Evolutionary conservation across 23 tunicate species (phyloP), one percentile per base, ranked within the genome.

Genomic region (Halocynthia roretzi): DNA sequence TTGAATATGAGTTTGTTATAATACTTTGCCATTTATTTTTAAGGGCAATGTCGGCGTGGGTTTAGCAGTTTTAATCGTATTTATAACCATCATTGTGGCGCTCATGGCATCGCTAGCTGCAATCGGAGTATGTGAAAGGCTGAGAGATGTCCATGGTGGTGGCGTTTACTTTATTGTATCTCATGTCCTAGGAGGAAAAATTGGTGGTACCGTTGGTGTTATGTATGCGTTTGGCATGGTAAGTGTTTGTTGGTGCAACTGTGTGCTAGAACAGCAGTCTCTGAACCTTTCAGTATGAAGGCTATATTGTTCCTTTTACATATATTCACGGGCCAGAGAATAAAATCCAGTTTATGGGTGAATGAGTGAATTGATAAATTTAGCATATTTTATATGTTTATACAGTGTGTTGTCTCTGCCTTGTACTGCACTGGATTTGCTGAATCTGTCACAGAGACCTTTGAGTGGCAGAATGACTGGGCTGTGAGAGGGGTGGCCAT

Each of bases 151-250:
- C 83, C 71, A 77, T 6, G 80, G 84, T 56, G 98, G 98, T n/a
- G 98, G 98, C 51, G 88, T 92, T 69, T 92, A 92, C 80, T 83
- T 82, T 82, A 72, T 92, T 50, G 90, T 92, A 22, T 92, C 98
- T 7, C 71, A 87, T 51, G 98, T 92, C 1, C 92, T 92, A 44
- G 98, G 98, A 12, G 98, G 98, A 53, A 92, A 86, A 66, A 62
- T 92, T 50, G 98, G 98, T 11, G 98, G 92, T 53, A 82, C 98
- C 20, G 82, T 86, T 78, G 98, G 98, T 44, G 82, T 92, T 20
- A 92, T 92, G 98, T 92, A 92, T 82, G 82, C 98, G 51, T 86
- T 92, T 78, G 98, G 98, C 14, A 55, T 89, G 85, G 96, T 89
- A 80, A 83, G 85, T 56, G 11, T 9, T 10, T 14, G 12, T 11